Evolutionary conservation across 1,140 invertebrate species (phyloP).

Genomic region (Hyles euphorbiae): DNA sequence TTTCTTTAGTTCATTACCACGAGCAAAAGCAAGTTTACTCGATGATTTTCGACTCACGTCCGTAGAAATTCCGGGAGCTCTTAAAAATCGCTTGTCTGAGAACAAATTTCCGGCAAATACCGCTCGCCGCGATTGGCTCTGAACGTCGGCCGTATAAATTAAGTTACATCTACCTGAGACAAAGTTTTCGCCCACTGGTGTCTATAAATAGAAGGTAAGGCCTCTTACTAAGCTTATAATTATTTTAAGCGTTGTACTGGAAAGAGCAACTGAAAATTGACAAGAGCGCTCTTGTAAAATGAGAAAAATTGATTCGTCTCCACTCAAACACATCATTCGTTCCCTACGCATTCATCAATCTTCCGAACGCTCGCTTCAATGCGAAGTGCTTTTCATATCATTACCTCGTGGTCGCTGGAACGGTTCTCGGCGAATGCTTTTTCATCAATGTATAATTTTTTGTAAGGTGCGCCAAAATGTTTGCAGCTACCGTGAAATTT

Average conservation of each 20-base stretch:
- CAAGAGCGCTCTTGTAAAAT: too few relatives aligned
- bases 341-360: too few relatives aligned
- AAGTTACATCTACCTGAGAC: constrained; percentile 40
- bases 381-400: too few relatives aligned
- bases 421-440: constrained; percentile 4
- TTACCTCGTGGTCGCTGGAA: too few relatives aligned
- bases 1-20: constrained; percentile 8
- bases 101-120: constrained; percentile 48
- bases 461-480: constrained; percentile 18
- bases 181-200: constrained; percentile 18
- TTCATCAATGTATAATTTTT: constrained; percentile 18
- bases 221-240: too few relatives aligned
- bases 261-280: too few relatives aligned
- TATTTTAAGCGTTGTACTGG: too few relatives aligned
- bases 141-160: constrained; percentile 39
- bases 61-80: constrained; percentile 22
- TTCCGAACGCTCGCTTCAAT: too few relatives aligned
- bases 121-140: constrained; percentile 31
- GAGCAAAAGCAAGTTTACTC: constrained; percentile 9
- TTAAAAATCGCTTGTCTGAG: constrained; percentile 38
- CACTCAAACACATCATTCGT: too few relatives aligned
- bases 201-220: too few relatives aligned
- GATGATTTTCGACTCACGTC: constrained; percentile 39
- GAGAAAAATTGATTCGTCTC: too few relatives aligned
- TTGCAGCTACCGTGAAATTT: constrained; percentile 17